Conservation (phyloP, 2,113 vertebrate genomes). For the Morone chrysops region DNA sequence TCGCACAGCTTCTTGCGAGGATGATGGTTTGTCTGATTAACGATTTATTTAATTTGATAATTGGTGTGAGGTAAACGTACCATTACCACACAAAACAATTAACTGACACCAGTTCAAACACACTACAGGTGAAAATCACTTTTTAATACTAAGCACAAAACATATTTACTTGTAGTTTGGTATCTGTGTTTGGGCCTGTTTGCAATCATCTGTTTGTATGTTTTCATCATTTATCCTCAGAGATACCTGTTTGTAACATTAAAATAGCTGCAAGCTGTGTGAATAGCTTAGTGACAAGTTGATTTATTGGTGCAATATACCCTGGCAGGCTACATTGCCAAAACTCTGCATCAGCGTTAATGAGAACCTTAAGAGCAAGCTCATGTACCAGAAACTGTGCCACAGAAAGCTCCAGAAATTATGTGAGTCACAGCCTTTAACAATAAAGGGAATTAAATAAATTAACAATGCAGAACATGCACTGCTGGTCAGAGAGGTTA, state of each 20-base stretch:
- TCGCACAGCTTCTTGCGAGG: not conserved
- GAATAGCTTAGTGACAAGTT: conserved; percentile 62
- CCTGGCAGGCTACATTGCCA: conserved; percentile 40
- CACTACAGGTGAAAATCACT: not conserved
- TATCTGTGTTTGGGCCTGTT: not conserved
- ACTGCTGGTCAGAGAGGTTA: not conserved
- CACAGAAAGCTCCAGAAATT: conserved; percentile 34
- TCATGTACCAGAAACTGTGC: conserved; percentile 37
- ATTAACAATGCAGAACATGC: conserved; percentile 12
- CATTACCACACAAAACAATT: not conserved
- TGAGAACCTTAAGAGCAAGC: conserved; percentile 21
- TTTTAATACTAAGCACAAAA: conserved; percentile 22
- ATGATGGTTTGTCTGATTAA: not conserved
- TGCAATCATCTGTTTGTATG: conserved; percentile 36
- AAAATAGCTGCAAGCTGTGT: conserved; percentile 51
- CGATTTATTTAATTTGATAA: not conserved
- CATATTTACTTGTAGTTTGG: conserved; percentile 7
- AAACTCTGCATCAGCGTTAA: conserved; percentile 39
- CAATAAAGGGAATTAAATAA: not conserved
- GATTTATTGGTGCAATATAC: conserved; percentile 62
- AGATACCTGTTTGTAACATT: conserved; percentile 54
- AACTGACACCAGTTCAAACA: not conserved
- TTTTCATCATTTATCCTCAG: conserved; percentile 54
- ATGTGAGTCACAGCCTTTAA: conserved; percentile 9
- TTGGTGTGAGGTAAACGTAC: not conserved